Evolutionary conservation across 2,113 vertebrate species (phyloP).

Genomic region (Triplophysa rosa): DNA sequence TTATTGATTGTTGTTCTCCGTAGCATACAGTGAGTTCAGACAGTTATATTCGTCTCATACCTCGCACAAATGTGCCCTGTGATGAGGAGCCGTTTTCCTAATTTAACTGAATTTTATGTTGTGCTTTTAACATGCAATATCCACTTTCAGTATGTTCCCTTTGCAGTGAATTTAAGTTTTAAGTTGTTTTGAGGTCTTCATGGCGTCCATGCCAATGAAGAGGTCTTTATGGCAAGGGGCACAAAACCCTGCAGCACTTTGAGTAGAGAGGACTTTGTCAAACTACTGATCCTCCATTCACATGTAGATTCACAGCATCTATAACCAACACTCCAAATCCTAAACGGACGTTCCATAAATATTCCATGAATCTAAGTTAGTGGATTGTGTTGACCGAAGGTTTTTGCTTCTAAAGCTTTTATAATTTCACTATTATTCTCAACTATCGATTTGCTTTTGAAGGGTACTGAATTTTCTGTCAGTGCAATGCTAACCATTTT

Average conservation of each 20-base stretch:
- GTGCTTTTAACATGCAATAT: slow-evolving; percentile 51
- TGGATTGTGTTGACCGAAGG: slow-evolving; percentile 17
- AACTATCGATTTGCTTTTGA: slow-evolving; percentile 65
- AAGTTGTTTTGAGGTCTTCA: slow-evolving; percentile 27
- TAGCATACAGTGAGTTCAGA: slow-evolving; percentile 29
- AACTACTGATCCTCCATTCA: slow-evolving; percentile 18
- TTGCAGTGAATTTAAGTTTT: slow-evolving; percentile 53
- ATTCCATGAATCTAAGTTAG: slow-evolving; percentile 27
- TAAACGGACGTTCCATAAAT: neutral
- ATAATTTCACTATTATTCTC: slow-evolving; percentile 69
- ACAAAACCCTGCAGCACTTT: slow-evolving; percentile 46
- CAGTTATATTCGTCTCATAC: slow-evolving; percentile 28
- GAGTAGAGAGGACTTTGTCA: slow-evolving; percentile 12
- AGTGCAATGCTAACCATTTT: slow-evolving; percentile 90
- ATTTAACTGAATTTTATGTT: slow-evolving; percentile 50
- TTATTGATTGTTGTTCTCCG: slow-evolving; percentile 36
- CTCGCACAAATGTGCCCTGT: slow-evolving; percentile 51
- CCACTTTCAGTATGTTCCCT: slow-evolving; percentile 43
- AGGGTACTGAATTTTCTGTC: slow-evolving; percentile 79
- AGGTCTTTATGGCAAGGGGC: slow-evolving; percentile 52
- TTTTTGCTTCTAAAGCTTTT: slow-evolving; percentile 45
- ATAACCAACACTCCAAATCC: slow-evolving; percentile 24
- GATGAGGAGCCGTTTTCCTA: neutral
- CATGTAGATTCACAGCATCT: slow-evolving; percentile 13
- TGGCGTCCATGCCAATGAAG: slow-evolving; percentile 54